Percentiles rank a stretch among this genome's conserved stretches.
Conservation (phyloP, 2,888 invertebrate genomes). For the Odontothrips loti region DNA sequence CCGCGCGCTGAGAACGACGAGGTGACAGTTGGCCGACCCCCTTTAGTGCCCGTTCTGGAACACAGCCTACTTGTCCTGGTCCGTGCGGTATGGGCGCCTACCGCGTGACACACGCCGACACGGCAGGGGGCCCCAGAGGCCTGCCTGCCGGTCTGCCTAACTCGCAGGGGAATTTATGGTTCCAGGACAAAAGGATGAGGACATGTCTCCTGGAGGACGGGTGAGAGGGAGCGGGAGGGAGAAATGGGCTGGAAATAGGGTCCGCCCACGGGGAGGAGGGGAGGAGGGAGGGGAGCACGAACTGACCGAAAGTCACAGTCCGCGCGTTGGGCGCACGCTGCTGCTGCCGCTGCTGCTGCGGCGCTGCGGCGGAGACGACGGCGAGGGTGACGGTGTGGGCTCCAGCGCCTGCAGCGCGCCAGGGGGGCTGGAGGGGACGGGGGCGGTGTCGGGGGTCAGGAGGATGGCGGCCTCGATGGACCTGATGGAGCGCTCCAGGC, state of each 20-base stretch:
- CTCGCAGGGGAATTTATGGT: too few relatives aligned
- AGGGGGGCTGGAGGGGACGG: background rate
- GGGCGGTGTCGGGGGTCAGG: background rate
- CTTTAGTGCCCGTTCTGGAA: too few relatives aligned
- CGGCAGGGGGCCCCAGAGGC: too few relatives aligned
- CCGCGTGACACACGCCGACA: too few relatives aligned
- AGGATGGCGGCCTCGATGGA: slow-evolving; percentile 33
- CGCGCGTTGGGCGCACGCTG: background rate
- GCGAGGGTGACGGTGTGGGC: background rate
- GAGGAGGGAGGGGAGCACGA: background rate
- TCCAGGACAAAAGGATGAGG: too few relatives aligned
- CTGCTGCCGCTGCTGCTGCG: background rate
- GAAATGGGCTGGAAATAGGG: background rate
- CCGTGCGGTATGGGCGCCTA: too few relatives aligned
- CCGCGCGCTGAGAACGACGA: too few relatives aligned
- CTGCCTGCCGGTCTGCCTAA: too few relatives aligned
- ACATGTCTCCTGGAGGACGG: too few relatives aligned
- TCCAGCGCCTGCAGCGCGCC: background rate
- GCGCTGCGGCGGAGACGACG: background rate
- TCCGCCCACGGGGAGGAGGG: background rate
- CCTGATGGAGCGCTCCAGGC: slow-evolving; percentile 54
- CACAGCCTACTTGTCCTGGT: too few relatives aligned
- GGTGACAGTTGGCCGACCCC: too few relatives aligned
- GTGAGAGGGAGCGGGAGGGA: background rate
- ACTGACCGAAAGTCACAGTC: slow-evolving; percentile 11